Conservation (phyloP, 2,797 vertebrate genomes). For the Phoeniculus purpureus region DNA sequence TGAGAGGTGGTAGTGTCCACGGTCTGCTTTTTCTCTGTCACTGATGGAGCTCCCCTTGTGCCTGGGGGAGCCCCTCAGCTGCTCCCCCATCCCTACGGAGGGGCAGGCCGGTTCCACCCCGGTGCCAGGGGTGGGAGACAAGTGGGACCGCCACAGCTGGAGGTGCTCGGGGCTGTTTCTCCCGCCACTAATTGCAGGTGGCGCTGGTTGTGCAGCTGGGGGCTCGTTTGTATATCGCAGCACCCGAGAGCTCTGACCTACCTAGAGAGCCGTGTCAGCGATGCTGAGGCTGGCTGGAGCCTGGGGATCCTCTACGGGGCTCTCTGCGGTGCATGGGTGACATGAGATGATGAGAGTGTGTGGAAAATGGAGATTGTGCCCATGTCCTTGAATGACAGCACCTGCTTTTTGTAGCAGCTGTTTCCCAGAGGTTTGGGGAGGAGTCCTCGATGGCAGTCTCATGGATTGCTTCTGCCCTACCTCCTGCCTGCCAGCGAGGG, state of each 20-base stretch:
- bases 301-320: neutral
- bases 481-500: neutral
- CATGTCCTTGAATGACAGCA: neutral
- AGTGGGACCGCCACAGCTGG: neutral
- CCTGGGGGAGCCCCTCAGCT: rapidly evolving
- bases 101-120: neutral
- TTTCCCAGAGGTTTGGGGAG: neutral
- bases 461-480: neutral
- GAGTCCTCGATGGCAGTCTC: neutral
- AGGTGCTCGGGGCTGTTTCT: neutral
- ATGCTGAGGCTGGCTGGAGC: neutral
- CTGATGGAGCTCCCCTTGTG: neutral
- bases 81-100: neutral
- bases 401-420: neutral
- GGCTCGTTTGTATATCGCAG: conserved; percentile 58
- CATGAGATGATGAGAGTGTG: neutral
- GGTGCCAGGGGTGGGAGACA: neutral
- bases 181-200: neutral
- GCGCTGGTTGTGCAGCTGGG: neutral
- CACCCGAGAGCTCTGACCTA: neutral
- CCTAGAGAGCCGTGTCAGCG: neutral
- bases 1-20: neutral
- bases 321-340: neutral
- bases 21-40: neutral
- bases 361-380: neutral